Conservation (phyloP, 2,888 invertebrate species). For the Lymantria dispar region DNA sequence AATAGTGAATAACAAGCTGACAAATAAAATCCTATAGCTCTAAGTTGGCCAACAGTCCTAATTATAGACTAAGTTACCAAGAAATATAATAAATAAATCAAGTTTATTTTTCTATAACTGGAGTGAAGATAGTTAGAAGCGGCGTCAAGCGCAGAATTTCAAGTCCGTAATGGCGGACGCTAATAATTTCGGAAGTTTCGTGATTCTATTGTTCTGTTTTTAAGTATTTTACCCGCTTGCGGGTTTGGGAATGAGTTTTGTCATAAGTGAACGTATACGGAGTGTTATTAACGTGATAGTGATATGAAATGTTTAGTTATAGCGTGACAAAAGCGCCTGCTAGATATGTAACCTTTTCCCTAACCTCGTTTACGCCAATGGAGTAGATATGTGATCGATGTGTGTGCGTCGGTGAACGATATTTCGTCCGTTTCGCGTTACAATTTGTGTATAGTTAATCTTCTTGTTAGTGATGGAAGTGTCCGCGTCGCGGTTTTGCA, state of each 20-base stretch:
- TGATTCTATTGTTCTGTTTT: constrained; percentile 80
- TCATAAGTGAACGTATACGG: constrained; percentile 57
- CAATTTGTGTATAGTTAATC: constrained; percentile 68
- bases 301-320: constrained; percentile 76
- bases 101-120: constrained; percentile 67
- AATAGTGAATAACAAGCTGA: constrained; percentile 25
- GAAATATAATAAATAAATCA: constrained; percentile 20
- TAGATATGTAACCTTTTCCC: constrained; percentile 87
- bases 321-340: constrained; percentile 81
- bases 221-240: constrained; percentile 58
- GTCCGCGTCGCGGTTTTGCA: constrained; percentile 79
- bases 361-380: constrained; percentile 90
- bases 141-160: constrained; percentile 78
- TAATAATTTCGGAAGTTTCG: constrained; percentile 81
- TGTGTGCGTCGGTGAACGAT: constrained; percentile 87
- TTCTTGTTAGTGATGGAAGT: constrained; percentile 80
- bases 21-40: constrained; percentile 15
- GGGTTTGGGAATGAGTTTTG: constrained; percentile 66
- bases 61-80: not conserved
- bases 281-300: constrained; percentile 72
- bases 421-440: constrained; percentile 78
- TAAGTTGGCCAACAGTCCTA: not conserved
- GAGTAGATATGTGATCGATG: constrained; percentile 89
- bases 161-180: constrained; percentile 82
- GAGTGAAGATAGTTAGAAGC: constrained; percentile 80